These are phyloP conservation scores for Megalops cyprinoides DNA, from an alignment of 2,797 vertebrate genomes.

Conservation along the genomic window DNA sequence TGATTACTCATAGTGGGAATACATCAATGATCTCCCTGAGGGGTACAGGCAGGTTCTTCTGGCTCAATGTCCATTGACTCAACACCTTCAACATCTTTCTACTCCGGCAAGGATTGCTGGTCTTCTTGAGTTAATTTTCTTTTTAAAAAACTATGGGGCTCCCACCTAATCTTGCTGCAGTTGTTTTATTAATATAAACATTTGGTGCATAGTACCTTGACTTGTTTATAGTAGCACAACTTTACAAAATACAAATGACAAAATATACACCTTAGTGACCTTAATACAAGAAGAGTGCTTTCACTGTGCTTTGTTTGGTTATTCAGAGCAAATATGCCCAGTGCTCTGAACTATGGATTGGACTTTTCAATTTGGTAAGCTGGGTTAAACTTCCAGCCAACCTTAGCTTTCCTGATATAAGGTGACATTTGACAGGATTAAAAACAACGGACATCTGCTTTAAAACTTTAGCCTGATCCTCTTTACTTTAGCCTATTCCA, in stretches of 20 bases:
- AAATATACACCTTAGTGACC: background rate
- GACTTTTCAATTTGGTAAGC: background rate
- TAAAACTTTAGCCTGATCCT: slow-evolving; percentile 55
- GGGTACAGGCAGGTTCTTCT: too few species aligned
- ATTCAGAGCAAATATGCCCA: background rate
- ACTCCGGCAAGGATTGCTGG: too few species aligned
- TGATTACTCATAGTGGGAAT: too few species aligned
- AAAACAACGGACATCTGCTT: slow-evolving; percentile 52
- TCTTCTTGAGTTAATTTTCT: too few species aligned
- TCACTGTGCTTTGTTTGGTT: background rate
- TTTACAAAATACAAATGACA: too few species aligned
- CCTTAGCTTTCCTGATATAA: slow-evolving; percentile 32
- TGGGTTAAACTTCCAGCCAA: slow-evolving; percentile 29
- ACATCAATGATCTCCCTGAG: too few species aligned
- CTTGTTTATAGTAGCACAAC: background rate
- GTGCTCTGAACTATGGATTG: background rate
- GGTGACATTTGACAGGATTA: slow-evolving; percentile 48
- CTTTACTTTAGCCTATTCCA: slow-evolving; percentile 61
- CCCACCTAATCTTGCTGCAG: too few species aligned
- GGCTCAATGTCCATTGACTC: too few species aligned
- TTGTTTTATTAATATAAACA: too few species aligned
- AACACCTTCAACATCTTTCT: too few species aligned
- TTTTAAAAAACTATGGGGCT: too few species aligned
- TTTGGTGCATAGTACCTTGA: too few species aligned
- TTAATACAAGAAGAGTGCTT: background rate